phyloP scores from a whole-genome alignment of 2,797 vertebrate genomes.

The Tapirus indicus region DNA sequence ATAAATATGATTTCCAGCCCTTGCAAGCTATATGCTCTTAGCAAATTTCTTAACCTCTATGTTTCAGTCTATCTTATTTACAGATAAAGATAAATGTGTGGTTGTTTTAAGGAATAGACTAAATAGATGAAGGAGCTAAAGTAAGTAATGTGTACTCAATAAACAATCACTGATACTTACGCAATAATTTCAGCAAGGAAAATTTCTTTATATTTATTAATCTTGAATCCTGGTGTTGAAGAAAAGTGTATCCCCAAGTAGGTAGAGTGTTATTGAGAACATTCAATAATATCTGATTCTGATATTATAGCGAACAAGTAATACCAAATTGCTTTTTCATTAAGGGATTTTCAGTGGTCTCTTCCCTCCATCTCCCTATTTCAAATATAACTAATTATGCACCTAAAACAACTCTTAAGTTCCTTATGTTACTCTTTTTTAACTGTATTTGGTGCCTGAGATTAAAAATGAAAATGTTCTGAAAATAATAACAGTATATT shows the following conservation, averaged over 20 bases:
- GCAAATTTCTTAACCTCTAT: not conserved
- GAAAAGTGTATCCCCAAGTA: not conserved
- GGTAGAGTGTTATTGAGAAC: not conserved
- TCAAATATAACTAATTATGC: not conserved
- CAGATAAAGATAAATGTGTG: not conserved
- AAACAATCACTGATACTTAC: not conserved
- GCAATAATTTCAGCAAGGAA: not conserved
- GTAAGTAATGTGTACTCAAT: not conserved
- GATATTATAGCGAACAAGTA: not conserved
- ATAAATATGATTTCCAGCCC: not conserved
- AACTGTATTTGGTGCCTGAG: not conserved
- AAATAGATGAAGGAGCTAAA: not conserved
- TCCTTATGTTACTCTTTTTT: not conserved
- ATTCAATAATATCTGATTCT: not conserved
- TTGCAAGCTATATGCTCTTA: not conserved
- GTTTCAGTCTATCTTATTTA: not conserved
- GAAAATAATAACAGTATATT: not conserved
- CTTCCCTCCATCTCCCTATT: not conserved
- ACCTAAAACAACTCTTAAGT: not conserved
- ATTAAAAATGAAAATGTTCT: not conserved
- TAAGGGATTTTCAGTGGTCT: not conserved
- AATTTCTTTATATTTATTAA: not conserved
- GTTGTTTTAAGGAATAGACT: not conserved
- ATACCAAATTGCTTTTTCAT: not conserved
- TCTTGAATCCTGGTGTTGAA: not conserved